phyloP scores from a whole-genome alignment of 2,888 invertebrate species.

The Ectemnius cavifrons region DNA sequence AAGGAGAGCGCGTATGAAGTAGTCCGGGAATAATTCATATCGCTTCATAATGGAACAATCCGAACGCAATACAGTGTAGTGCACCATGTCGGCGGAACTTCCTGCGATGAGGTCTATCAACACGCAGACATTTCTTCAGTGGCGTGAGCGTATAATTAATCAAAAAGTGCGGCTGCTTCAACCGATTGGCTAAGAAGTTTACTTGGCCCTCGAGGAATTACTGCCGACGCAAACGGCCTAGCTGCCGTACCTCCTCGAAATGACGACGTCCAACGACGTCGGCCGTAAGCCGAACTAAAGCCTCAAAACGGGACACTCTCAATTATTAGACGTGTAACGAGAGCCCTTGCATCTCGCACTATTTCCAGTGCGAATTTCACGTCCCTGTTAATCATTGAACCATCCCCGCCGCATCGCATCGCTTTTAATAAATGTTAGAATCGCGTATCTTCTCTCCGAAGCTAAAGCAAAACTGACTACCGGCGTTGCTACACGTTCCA shows the following conservation, averaged over 20 bases:
- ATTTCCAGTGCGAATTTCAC: slow-evolving; percentile 32
- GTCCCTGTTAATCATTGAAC: slow-evolving; percentile 30
- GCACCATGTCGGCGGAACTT: no score
- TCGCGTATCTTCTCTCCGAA: no score
- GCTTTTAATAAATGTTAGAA: no score
- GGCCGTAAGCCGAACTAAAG: slow-evolving; percentile 30
- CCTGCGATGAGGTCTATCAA: no score
- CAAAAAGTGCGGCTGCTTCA: neutral
- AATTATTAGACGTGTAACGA: slow-evolving; percentile 43
- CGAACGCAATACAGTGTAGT: slow-evolving; percentile 12
- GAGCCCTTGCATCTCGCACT: slow-evolving; percentile 8
- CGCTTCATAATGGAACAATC: slow-evolving; percentile 40
- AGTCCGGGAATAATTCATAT: slow-evolving; percentile 33
- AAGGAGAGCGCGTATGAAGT: slow-evolving; percentile 10
- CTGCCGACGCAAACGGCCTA: slow-evolving; percentile 43
- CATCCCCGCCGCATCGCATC: no score
- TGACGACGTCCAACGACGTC: slow-evolving; percentile 43
- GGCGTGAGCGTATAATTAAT: neutral
- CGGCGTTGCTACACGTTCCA: no score
- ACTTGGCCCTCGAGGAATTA: slow-evolving; percentile 48
- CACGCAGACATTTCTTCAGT: no score
- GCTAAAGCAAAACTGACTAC: no score
- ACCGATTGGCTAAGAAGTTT: slow-evolving; percentile 31
- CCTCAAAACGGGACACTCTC: slow-evolving; percentile 43
- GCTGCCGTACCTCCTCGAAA: slow-evolving; percentile 39